These are phyloP conservation scores for Anagrus nilaparvatae DNA, from an alignment of 1,140 invertebrate genomes.

Conservation along the genomic window DNA sequence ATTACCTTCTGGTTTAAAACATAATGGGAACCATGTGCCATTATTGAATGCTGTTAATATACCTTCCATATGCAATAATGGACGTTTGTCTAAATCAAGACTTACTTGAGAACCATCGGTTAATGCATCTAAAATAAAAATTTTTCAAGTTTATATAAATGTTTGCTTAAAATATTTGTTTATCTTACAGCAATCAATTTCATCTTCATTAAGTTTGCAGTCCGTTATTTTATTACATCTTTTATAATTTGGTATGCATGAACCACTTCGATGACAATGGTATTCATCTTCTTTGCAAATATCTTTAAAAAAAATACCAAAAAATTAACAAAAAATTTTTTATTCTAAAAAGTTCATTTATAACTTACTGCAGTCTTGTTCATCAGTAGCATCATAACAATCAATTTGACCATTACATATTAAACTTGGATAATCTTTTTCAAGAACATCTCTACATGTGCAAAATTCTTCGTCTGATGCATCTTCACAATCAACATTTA, in stretches of 20 bases:
- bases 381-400: conserved; percentile 66
- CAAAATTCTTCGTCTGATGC: conserved; percentile 68
- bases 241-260: conserved; percentile 46
- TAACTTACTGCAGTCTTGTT: conserved; percentile 53
- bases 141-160: background rate
- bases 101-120: conserved; percentile 49
- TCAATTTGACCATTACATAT: conserved; percentile 73
- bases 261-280: conserved; percentile 46
- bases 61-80: conserved; percentile 48
- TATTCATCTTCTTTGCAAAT: conserved; percentile 46
- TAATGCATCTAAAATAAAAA: conserved; percentile 47
- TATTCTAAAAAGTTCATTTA: background rate
- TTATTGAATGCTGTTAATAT: conserved; percentile 46
- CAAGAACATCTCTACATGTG: conserved; percentile 58
- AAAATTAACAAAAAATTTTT: background rate
- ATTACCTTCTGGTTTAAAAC: conserved; percentile 32
- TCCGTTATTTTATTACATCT: conserved; percentile 53
- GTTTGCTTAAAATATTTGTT: background rate
- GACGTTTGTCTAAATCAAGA: conserved; percentile 47
- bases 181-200: conserved; percentile 56
- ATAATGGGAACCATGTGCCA: conserved; percentile 52
- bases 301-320: conserved; percentile 34
- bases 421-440: conserved; percentile 38
- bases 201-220: conserved; percentile 59
- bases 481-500: conserved; percentile 66